Percentiles rank a stretch among this genome's conserved stretches.
Evolutionary conservation across 2,888 invertebrate genomes (phyloP).

Genomic region (Oxyteleia sp.): DNA sequence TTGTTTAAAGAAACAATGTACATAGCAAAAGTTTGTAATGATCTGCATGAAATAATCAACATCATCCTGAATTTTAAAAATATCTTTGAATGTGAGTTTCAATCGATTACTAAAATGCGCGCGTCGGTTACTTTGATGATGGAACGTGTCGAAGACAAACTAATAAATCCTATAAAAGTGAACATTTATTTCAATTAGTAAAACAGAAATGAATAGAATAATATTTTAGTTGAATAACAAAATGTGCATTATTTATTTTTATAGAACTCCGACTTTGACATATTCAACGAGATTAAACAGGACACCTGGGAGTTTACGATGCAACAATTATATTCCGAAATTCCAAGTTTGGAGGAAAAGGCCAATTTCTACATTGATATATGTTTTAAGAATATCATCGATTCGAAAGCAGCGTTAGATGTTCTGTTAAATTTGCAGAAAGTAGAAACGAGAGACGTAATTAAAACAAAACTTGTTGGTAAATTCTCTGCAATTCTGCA

Average conservation of each 20-base stretch:
- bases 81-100: constrained; percentile 95
- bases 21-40: constrained; percentile 92
- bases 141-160: constrained; percentile 91
- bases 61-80: constrained; percentile 95
- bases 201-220: not conserved
- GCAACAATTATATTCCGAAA: constrained; percentile 92
- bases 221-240: not conserved
- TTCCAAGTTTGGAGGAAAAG: constrained; percentile 92
- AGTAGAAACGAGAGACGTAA: constrained; percentile 92
- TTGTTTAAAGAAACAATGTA: constrained; percentile 95
- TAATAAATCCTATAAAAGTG: constrained; percentile 91
- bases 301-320: constrained; percentile 96
- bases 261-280: constrained; percentile 92
- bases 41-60: constrained; percentile 93
- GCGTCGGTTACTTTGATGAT: constrained; percentile 95
- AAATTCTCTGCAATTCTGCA: constrained; percentile 95
- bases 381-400: constrained; percentile 94
- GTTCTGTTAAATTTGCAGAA: constrained; percentile 93
- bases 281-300: constrained; percentile 93
- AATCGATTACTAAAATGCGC: constrained; percentile 95
- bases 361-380: constrained; percentile 95
- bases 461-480: constrained; percentile 92
- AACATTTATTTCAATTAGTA: constrained; percentile 82
- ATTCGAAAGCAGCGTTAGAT: constrained; percentile 94
- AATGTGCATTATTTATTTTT: constrained; percentile 2